Evolutionary conservation across 1,140 invertebrate species (phyloP), one percentile per base, ranked within the genome.

Genomic region (Philopotamus ludificatus): DNA sequence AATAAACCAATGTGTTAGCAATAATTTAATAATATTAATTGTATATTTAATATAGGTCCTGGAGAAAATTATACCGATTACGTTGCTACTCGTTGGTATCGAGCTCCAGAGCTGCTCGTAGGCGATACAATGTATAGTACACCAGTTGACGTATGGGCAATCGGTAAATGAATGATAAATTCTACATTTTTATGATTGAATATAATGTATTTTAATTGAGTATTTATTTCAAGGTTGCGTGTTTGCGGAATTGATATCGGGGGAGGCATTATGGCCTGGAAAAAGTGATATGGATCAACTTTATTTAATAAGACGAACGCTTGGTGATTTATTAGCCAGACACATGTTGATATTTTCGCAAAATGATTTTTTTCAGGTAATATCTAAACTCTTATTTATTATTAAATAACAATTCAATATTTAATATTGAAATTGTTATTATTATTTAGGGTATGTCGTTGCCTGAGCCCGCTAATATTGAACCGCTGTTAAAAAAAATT

Each of bases 31-130:
- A 26, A 18, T n/a, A 3, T 51, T 53, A 51, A 39, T 44, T 4
- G 9, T 58, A 18, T 4, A 51, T 51, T 26, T n/a, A 28, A 3
- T 72, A 66, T 73, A 87, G 86, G 84, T 77, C 93, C 95, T 0
- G 95, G 94, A 4, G 97, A 98, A 83, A 95, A 97, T 76, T 99
- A 98, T 75, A 99, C 97, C 55, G 97, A 99, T 78, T 99, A 99
- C 78, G 97, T 99, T 47, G 97, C 97, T 1, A 99, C 97, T 3
- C 83, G 97, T 21, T 99, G 97, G 97, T 99, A 99, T 78, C 83
- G 97, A 58, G 92, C 95, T 12, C 96, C 95, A 0, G 97, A 99
- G 79, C 82, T 99, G 8, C 81, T 99, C 18, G 97, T 99, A 0
- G 97, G 97, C 0, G 97, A 99, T 75, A 97, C 94, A 1, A 90